A percentile compares a stretch with the other conserved stretches of the same genome.
phyloP scores from a whole-genome alignment of 2,888 invertebrate genomes.

The Pollenia labialis region DNA sequence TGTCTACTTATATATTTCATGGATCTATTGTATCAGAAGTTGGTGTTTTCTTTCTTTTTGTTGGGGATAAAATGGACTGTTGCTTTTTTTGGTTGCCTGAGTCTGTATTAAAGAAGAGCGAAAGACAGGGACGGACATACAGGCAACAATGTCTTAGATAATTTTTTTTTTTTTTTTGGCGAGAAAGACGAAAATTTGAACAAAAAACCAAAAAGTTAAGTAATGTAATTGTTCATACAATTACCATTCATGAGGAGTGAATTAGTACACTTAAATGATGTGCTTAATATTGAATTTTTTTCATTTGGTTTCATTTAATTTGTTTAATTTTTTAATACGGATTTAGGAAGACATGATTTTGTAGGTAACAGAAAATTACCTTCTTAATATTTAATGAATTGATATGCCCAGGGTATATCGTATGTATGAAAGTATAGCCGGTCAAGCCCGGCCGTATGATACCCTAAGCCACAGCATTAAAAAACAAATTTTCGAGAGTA shows the following conservation, averaged over 20 bases:
- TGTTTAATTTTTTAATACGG: not conserved
- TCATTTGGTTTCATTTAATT: not conserved
- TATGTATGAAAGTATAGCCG: not conserved
- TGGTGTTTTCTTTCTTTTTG: conserved; percentile 26
- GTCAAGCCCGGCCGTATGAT: no score
- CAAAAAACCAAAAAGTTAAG: conserved; percentile 57
- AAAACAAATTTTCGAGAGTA: no score
- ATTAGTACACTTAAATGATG: conserved; percentile 69
- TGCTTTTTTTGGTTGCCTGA: conserved; percentile 52
- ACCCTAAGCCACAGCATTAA: no score
- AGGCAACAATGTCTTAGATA: conserved; percentile 39
- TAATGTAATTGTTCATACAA: conserved; percentile 70
- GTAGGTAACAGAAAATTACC: no score
- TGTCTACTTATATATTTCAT: conserved; percentile 38
- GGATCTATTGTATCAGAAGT: conserved; percentile 44
- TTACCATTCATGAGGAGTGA: conserved; percentile 72
- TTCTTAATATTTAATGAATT: not conserved
- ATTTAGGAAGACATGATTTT: conserved; percentile 63
- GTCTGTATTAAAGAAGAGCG: conserved; percentile 32
- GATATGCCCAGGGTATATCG: not conserved
- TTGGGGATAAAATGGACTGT: conserved; percentile 48
- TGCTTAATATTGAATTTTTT: conserved; percentile 55
- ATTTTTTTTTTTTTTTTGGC: not conserved
- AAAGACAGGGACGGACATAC: conserved; percentile 8
- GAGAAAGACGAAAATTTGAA: conserved; percentile 3